Evolutionary conservation across 2,797 vertebrate species (phyloP).

Genomic region (Oreochromis grahami): DNA sequence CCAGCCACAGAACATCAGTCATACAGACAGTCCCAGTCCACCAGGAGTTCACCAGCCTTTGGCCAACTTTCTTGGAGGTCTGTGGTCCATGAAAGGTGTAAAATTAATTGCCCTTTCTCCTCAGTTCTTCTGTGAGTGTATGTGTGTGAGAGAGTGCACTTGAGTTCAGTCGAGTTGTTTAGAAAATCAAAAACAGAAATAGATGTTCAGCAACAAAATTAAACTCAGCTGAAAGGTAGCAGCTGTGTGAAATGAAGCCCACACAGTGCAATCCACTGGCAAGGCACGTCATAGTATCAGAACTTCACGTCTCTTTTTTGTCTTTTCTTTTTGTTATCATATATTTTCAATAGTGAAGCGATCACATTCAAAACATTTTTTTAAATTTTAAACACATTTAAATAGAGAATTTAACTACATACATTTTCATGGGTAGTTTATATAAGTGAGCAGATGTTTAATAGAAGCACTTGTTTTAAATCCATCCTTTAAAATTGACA

Average conservation of each 20-base stretch:
- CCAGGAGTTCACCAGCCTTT: conserved; percentile 40
- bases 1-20: conserved; percentile 45
- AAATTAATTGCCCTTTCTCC: conserved; percentile 28
- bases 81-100: conserved; percentile 16
- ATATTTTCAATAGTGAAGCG: neutral
- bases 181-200: conserved; percentile 33
- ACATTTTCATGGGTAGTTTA: neutral
- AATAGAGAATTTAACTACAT: neutral
- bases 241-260: neutral
- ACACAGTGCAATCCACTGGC: neutral
- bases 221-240: neutral
- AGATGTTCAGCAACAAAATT: conserved; percentile 21
- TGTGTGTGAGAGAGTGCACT: neutral
- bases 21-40: conserved; percentile 44
- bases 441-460: neutral
- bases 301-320: neutral
- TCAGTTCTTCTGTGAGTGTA: neutral
- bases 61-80: conserved; percentile 39
- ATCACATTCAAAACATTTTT: neutral
- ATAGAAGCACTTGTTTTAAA: neutral
- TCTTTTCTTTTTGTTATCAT: neutral
- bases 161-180: neutral
- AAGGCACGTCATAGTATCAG: neutral
- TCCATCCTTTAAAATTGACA: fast-evolving
- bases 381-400: neutral